phyloP scores from a whole-genome alignment of 2,888 invertebrate species.

The Xestobium rufovillosum region DNA sequence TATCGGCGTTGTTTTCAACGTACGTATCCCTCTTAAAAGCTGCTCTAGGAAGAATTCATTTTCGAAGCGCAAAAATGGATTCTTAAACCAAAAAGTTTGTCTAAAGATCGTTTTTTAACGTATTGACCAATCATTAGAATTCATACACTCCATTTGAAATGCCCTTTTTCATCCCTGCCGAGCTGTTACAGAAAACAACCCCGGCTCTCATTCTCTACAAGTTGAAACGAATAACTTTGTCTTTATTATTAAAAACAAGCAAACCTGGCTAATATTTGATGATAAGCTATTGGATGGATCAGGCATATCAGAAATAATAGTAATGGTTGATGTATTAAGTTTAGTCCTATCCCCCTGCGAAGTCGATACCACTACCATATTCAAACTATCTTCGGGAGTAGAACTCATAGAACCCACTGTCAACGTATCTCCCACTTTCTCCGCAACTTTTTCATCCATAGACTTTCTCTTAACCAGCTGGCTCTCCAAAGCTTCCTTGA shows the following conservation, averaged over 20 bases:
- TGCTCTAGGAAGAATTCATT: too few species aligned
- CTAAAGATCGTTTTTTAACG: too few species aligned
- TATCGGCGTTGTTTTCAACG: too few species aligned
- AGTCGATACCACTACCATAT: conserved; percentile 32
- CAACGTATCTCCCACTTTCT: conserved; percentile 25
- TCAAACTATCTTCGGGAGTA: conserved; percentile 31
- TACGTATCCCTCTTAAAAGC: too few species aligned
- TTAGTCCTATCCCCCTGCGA: conserved; percentile 37
- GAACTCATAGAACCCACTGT: conserved; percentile 31
- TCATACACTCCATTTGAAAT: too few species aligned
- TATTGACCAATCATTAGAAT: too few species aligned
- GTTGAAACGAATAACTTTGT: too few species aligned
- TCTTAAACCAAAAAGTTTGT: too few species aligned
- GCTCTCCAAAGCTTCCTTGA: conserved; percentile 29
- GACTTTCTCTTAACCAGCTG: conserved; percentile 26
- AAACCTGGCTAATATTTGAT: conserved; percentile 62
- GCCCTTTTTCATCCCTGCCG: too few species aligned
- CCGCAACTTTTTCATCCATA: conserved; percentile 15
- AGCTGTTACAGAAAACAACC: too few species aligned
- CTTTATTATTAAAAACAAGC: conserved; percentile 8
- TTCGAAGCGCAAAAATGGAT: too few species aligned
- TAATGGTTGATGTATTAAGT: conserved; percentile 46
- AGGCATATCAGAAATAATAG: conserved; percentile 48
- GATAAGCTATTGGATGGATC: conserved; percentile 67
- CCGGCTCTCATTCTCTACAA: too few species aligned